Base-by-base conservation (phyloP, 2,888 invertebrate genomes). In the Sturmia bella region DNA sequence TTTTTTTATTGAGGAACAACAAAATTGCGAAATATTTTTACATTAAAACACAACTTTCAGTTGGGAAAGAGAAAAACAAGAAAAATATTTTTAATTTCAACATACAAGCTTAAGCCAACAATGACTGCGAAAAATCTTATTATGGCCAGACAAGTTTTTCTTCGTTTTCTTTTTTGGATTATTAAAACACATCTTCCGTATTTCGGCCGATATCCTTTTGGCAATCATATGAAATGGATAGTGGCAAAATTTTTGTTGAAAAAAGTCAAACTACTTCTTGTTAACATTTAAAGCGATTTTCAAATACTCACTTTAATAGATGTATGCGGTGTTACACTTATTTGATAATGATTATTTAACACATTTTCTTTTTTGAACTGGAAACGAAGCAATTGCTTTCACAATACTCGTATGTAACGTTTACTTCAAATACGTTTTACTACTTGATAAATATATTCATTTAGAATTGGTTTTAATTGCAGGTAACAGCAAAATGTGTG, bases 141-240 rank as follows among this genome's bases (percentile, higher is more conserved):
- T 61, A 69, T 73, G 61, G 50, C 39, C 45, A 48, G 43, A 66
- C 66, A 15, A 48, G 61, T 56, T 80, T 80, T 61, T 54, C 21
- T 27, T 37, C 45, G 32, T 32, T 32, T 32, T 27, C 17, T 2
- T 59, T 48, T 66, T 57, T 41, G n/a, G 48, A 32, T 50, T 32
- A 50, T 19, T 39, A n/a, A 21, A 21, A 13, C 43, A 68, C 50
- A 54, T 77, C 81, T 81, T 81, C 81, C 82, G 77, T 74, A 68
- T 82, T 45, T 78, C 68, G 56, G 56, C 50, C 70, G 45, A 68
- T 74, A 78, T 78, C 77, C 64, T 78, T 41, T 61, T 64, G 7
- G 56, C 73, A 56, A 24, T 56, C 64, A 13, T 56, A 17, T 41
- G 39, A 15, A n/a, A 15, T 52, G 3, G 66, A 68, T 21, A 59